Base-by-base conservation (phyloP, 35 echinoderm and acorn worm genomes). In the Holothuria glaberrima region DNA sequence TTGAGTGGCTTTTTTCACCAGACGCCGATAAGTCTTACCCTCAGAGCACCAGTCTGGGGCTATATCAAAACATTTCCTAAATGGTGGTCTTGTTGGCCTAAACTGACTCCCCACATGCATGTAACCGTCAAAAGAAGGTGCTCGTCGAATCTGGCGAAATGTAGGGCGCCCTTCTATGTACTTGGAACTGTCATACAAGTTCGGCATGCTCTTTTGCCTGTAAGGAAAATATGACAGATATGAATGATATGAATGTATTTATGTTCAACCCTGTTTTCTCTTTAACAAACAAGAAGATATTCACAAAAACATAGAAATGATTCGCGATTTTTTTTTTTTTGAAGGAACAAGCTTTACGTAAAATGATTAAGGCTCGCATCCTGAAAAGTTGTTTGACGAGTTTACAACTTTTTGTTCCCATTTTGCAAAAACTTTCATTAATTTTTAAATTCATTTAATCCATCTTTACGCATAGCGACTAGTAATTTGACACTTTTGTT, bases 1-100 rank as follows among this genome's bases (percentile, higher is more conserved):
- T 24, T 84, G 54, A 32, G 80, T 54, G 13, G 57, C 30, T 30
- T n/a, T 84, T 41, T 54, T 84, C 14, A 60, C 13, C 12, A 84
- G 59, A 30, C 80, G n/a, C 4, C 56, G 80, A 84, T 84, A 84
- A 35, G 80, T 84, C 58, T 84, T 84, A 2, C 54, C 54, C 57
- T 87, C 85, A 19, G 85, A 87, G 21, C 85, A 87, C 85, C 85
- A 87, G 14, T 87, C 85, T 10, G 85, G 85, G 3, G 85, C 85
- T 24, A 87, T 87, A 30, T 87, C 85, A 70, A 87, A 87, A 41
- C 33, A 87, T 29, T 71, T 71, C 21, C 36, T 33, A 35, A 70
- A 67, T 24, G 85, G 32, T 50, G 61, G 64, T 20, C 44, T 36
- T 6, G 85, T 87, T 46, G 25, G 33, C n/a, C 30, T 30, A 62